A percentile compares a stretch with the other conserved stretches of the same genome.
phyloP scores from a whole-genome alignment of 2,797 vertebrate genomes.

The Phrynocephalus guinanensis region DNA sequence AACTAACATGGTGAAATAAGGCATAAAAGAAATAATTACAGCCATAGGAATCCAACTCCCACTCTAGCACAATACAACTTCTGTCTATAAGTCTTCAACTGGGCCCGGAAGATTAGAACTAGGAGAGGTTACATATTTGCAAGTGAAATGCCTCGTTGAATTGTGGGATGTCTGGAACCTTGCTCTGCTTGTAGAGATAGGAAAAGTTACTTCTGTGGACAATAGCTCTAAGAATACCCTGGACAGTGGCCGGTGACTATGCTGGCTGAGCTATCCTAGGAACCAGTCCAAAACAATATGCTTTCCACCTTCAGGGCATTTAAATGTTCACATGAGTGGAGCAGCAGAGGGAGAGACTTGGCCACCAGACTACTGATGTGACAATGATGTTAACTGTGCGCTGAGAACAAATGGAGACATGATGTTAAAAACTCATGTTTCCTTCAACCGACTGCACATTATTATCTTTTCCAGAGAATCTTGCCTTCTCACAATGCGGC shows the following conservation, averaged over 20 bases:
- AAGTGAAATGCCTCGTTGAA: neutral
- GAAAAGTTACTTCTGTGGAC: too few relatives aligned
- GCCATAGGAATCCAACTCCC: slow-evolving; percentile 21
- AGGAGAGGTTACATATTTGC: neutral
- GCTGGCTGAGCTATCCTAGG: too few relatives aligned
- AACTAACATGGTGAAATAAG: slow-evolving; percentile 40
- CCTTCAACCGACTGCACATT: too few relatives aligned
- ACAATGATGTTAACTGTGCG: neutral
- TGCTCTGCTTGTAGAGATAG: too few relatives aligned
- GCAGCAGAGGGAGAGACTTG: neutral
- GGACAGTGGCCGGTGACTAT: too few relatives aligned
- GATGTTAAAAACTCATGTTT: neutral
- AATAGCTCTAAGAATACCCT: too few relatives aligned
- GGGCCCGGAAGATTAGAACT: neutral
- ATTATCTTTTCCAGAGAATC: too few relatives aligned
- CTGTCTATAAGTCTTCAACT: slow-evolving; percentile 9
- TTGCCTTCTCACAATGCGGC: too few relatives aligned
- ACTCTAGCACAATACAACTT: neutral
- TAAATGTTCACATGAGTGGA: neutral
- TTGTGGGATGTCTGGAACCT: neutral
- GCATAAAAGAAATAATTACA: slow-evolving; percentile 39
- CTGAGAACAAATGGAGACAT: neutral
- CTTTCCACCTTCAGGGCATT: neutral
- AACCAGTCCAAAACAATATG: too few relatives aligned
- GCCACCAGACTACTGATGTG: neutral